These are phyloP conservation scores for Lepisosteus osseus DNA, from an alignment of 2,113 vertebrate species.

Conservation along the genomic window DNA sequence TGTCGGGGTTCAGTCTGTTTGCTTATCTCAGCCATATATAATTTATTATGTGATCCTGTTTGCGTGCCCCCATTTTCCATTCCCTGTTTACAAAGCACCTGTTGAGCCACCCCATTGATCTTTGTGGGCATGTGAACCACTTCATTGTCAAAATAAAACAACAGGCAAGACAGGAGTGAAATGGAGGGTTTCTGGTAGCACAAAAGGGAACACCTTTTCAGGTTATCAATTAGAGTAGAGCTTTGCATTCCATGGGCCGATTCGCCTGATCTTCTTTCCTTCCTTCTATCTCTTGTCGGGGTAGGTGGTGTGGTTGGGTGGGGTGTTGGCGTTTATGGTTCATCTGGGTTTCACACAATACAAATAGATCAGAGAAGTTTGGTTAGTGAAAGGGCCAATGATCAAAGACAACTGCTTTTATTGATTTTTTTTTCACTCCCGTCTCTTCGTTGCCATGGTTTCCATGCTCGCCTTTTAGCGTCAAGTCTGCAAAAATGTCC, in stretches of 20 bases:
- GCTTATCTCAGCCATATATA: conserved; percentile 22
- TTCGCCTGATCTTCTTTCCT: conserved; percentile 8
- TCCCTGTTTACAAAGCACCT: conserved; percentile 34
- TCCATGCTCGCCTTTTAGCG: too few species aligned
- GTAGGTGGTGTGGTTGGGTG: too few species aligned
- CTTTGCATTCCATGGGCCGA: background rate
- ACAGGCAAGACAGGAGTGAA: conserved; percentile 23
- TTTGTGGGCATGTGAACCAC: conserved; percentile 20
- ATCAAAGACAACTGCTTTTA: too few species aligned
- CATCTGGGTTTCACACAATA: too few species aligned
- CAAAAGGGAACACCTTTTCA: background rate
- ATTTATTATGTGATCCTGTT: conserved; percentile 30
- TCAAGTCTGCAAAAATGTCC: too few species aligned
- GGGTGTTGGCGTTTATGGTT: too few species aligned
- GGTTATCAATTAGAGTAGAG: conserved; percentile 14
- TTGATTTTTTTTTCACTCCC: too few species aligned
- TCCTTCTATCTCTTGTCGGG: conserved; percentile 16
- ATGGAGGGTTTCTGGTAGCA: conserved; percentile 17
- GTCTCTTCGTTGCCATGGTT: too few species aligned
- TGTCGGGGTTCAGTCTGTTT: conserved; percentile 18
- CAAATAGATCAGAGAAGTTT: too few species aligned
- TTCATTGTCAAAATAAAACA: conserved; percentile 21
- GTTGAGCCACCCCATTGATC: conserved; percentile 22
- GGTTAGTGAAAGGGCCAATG: too few species aligned
- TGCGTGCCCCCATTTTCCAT: conserved; percentile 20